These are phyloP conservation scores for Pyrocephalus nanus DNA, from an alignment of 2,797 vertebrate species.

Conservation along the genomic window DNA sequence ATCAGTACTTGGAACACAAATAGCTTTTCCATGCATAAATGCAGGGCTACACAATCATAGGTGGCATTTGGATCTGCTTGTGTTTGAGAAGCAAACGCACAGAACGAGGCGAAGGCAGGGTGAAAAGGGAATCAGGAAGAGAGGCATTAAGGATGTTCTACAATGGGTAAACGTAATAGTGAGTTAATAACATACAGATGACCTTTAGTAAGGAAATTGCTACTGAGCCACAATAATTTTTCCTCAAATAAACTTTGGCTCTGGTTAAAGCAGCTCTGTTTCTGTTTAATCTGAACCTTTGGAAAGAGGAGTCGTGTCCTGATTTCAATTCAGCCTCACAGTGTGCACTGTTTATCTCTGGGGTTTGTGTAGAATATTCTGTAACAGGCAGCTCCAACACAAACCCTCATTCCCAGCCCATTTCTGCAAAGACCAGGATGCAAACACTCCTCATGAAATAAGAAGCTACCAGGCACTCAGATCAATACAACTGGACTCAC, in stretches of 20 bases:
- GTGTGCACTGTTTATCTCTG: background rate
- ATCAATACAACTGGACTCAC: background rate
- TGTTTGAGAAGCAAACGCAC: slow-evolving; percentile 40
- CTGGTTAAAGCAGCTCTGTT: slow-evolving; percentile 34
- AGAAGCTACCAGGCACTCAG: background rate
- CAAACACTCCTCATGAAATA: background rate
- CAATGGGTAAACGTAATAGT: slow-evolving; percentile 26
- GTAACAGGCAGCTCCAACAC: background rate
- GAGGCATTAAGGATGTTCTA: slow-evolving; percentile 52
- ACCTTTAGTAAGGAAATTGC: slow-evolving; percentile 62
- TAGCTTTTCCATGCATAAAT: background rate
- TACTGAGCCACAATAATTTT: slow-evolving; percentile 55
- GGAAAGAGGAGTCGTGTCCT: background rate
- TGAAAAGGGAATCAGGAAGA: slow-evolving; percentile 40
- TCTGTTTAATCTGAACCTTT: slow-evolving; percentile 25
- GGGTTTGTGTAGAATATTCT: background rate
- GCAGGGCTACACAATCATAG: background rate
- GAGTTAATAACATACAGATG: slow-evolving; percentile 60
- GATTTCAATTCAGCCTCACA: slow-evolving; percentile 7
- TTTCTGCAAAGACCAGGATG: background rate
- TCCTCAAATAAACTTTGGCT: slow-evolving; percentile 58
- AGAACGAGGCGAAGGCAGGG: background rate
- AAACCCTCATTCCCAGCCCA: background rate
- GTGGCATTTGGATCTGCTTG: background rate
- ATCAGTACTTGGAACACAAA: slow-evolving; percentile 21